Percentiles rank a stretch among this genome's conserved stretches.
These are phyloP conservation scores for Deroplatys truncata DNA, from an alignment of 2,888 invertebrate species.

Conservation along the genomic window DNA sequence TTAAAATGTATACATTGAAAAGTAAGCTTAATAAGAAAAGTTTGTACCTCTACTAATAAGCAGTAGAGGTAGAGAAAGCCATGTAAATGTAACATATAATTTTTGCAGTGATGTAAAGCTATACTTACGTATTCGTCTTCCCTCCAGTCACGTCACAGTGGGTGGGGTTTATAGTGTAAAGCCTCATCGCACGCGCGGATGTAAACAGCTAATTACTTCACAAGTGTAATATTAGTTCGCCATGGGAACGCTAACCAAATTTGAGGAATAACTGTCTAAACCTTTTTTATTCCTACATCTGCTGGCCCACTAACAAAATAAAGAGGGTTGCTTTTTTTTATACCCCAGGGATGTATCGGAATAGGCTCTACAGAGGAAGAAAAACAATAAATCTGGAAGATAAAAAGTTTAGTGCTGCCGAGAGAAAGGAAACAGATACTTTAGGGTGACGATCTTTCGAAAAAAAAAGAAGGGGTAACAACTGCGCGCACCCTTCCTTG, in stretches of 20 bases:
- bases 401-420: not conserved
- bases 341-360: not conserved
- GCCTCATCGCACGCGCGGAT: no score
- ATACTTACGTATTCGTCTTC: no score
- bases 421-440: not conserved
- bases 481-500: not conserved
- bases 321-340: not conserved
- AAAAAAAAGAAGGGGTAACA: not conserved
- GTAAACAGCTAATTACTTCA: no score
- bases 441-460: not conserved
- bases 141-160: no score
- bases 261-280: not conserved
- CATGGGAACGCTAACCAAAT: not conserved
- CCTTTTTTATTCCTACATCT: not conserved
- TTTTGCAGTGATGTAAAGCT: no score
- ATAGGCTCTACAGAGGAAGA: not conserved
- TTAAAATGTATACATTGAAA: no score
- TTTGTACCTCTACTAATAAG: no score
- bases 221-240: no score
- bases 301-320: not conserved
- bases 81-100: no score
- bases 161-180: no score
- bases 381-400: not conserved
- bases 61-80: no score
- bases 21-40: no score